Evolutionary conservation across 2,888 invertebrate genomes (phyloP).

Genomic region (Drosophila maculinotata): DNA sequence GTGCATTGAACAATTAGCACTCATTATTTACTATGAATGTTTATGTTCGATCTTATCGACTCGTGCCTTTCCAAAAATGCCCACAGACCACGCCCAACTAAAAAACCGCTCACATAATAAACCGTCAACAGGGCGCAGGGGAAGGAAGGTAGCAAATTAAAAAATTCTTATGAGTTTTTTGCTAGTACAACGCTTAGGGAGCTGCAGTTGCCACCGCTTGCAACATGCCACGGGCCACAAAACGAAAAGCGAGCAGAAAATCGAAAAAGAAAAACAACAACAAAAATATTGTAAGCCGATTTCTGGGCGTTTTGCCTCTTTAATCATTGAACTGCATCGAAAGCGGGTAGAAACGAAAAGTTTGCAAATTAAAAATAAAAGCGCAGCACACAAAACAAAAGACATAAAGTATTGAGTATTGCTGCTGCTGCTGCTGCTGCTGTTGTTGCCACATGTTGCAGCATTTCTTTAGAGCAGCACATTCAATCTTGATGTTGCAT

Average conservation of each 20-base stretch:
- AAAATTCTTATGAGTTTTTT: slow-evolving; percentile 70
- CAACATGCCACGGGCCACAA: slow-evolving; percentile 72
- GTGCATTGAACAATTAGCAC: slow-evolving; percentile 68
- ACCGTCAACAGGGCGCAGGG: slow-evolving; percentile 32
- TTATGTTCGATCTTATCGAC: slow-evolving; percentile 65
- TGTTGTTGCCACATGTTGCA: slow-evolving; percentile 79
- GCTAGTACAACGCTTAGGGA: slow-evolving; percentile 54
- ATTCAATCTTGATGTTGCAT: slow-evolving; percentile 73
- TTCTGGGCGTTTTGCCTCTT: slow-evolving; percentile 80
- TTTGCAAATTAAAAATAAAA: slow-evolving; percentile 77
- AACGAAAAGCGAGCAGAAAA: slow-evolving; percentile 59
- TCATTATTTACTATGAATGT: slow-evolving; percentile 62
- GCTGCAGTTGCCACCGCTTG: slow-evolving; percentile 53
- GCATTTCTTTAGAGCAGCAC: slow-evolving; percentile 71
- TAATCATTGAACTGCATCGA: slow-evolving; percentile 80
- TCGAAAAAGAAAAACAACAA: slow-evolving; percentile 24
- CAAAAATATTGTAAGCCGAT: slow-evolving; percentile 66
- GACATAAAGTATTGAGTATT: slow-evolving; percentile 61
- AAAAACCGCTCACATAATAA: slow-evolving; percentile 40
- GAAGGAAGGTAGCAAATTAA: slow-evolving; percentile 60
- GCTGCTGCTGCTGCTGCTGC: slow-evolving; percentile 38
- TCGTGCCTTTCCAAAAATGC: slow-evolving; percentile 66
- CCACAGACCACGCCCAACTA: slow-evolving; percentile 52
- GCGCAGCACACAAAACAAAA: slow-evolving; percentile 68
- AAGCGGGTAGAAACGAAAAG: slow-evolving; percentile 66